phyloP scores from a whole-genome alignment of 1,140 invertebrate species.

The Cyrtorhinus lividipennis region DNA sequence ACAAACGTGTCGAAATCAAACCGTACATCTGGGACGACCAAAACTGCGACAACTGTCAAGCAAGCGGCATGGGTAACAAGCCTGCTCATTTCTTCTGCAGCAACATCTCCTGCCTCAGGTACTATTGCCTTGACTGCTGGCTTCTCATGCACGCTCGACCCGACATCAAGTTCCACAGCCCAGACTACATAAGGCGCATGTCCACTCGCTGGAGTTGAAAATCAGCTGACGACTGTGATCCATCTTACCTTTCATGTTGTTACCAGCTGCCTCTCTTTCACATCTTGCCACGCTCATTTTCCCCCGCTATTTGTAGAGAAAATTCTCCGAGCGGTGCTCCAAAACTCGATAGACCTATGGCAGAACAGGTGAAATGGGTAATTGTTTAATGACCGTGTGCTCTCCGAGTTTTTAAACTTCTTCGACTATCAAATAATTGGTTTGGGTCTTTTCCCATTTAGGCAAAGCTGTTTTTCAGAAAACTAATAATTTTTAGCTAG shows the following conservation, averaged over 20 bases:
- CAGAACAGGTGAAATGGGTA: no score
- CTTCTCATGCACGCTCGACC: slow-evolving; percentile 1
- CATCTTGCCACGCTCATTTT: background rate
- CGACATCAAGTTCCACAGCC: slow-evolving; percentile 2
- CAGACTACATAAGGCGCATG: background rate
- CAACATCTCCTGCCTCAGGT: slow-evolving; percentile 2
- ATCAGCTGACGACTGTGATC: background rate
- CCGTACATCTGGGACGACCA: slow-evolving; percentile 2
- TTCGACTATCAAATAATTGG: no score
- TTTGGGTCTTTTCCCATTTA: no score
- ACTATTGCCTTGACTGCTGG: background rate
- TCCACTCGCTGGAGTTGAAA: slow-evolving; percentile 1
- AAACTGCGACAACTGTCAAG: background rate
- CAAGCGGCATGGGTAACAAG: background rate
- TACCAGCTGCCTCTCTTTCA: background rate
- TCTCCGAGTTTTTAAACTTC: no score
- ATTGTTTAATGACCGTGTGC: no score
- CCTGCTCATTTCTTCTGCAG: slow-evolving; percentile 4
- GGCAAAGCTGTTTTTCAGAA: no score
- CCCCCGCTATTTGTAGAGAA: no score
- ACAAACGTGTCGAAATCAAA: slow-evolving; percentile 2
- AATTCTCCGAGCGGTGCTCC: no score
- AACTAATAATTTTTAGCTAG: no score
- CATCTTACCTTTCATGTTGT: background rate
- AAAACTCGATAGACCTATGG: no score